These are phyloP conservation scores for Gallinago nigripennis DNA, from an alignment of 2,797 vertebrate species.

Conservation along the genomic window DNA sequence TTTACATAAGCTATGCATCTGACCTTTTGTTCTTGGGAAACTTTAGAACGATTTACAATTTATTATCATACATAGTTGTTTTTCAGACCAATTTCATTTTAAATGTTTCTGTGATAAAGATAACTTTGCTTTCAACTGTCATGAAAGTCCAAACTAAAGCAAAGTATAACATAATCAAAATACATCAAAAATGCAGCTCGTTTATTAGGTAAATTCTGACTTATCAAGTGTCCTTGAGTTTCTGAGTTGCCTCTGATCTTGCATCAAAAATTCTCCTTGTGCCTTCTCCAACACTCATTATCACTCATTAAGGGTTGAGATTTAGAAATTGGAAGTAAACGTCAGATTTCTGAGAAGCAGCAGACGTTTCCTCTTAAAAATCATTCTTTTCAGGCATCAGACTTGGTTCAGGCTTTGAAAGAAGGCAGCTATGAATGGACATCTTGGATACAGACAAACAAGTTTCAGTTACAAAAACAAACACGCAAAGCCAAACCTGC, in stretches of 20 bases:
- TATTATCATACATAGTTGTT: not conserved
- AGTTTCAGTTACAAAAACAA: not conserved
- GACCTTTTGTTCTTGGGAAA: conserved; percentile 39
- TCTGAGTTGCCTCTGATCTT: conserved; percentile 37
- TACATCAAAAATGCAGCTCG: conserved; percentile 37
- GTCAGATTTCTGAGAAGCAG: conserved; percentile 19
- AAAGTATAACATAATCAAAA: conserved; percentile 25
- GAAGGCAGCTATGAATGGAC: not conserved
- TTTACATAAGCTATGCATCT: conserved; percentile 8
- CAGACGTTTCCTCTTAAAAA: not conserved
- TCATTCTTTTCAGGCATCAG: not conserved
- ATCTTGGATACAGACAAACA: not conserved
- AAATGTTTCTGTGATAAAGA: conserved; percentile 48
- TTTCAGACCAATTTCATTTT: conserved; percentile 44
- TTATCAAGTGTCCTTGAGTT: conserved; percentile 34
- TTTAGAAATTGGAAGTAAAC: conserved; percentile 40
- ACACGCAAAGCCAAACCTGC: not conserved
- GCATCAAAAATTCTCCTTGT: conserved; percentile 57
- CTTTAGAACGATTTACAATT: conserved; percentile 23
- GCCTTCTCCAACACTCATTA: conserved; percentile 47
- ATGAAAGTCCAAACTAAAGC: conserved; percentile 21
- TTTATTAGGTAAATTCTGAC: conserved; percentile 67
- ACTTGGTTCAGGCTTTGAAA: not conserved
- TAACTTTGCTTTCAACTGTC: conserved; percentile 43
- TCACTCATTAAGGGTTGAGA: conserved; percentile 52